Base-by-base conservation (phyloP, 2,888 invertebrate genomes). In the Brachyptera putata region DNA sequence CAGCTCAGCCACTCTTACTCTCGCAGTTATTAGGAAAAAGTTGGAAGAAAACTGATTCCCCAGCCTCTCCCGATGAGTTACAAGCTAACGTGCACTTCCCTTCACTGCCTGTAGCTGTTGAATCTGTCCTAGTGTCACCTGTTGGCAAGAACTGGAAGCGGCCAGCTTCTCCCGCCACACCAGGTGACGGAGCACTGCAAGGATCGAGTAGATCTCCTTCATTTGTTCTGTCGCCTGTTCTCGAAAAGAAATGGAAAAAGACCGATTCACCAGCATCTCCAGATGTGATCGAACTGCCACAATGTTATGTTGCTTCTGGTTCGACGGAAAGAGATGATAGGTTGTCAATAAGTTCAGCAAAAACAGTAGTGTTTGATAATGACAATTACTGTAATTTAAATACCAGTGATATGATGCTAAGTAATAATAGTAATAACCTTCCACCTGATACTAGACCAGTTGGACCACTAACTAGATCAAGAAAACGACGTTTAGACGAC, bases 391-490 rank as follows among this genome's bases (percentile, higher is more conserved):
- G 13, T 9, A 53, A 22, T 21, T 53, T 22, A 3, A 14, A 22
- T 18, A 34, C n/a, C 2, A 34, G 53, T 53, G 36, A 53, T 26
- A 4, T 21, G 2, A 7, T 36, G 18, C 22, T 22, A 21, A 22
- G 4, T 14, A 13, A 36, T 14, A 46, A 30, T 43, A 24, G 13
- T 7, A 56, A 25, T n/a, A n/a, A 25, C 11, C 4, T 36, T 41
- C 14, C 26, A 30, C n/a, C 1, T 7, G 26, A 39, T 7, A 1
- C 18, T 3, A 36, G 37, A n/a, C 41, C 56, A 14, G 59, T 41
- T 3, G 64, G 66, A n/a, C 65, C 64, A 9, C n/a, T 67, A 26
- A 67, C 67, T 1, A 50, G 67, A 9, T 64, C 65, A 3, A 37
- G 66, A 18, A 67, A 67, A 56, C 55, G 66, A 9, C 61, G 63